Base-by-base conservation (phyloP, 2,797 vertebrate species). In the Hephaestus fuliginosus region DNA sequence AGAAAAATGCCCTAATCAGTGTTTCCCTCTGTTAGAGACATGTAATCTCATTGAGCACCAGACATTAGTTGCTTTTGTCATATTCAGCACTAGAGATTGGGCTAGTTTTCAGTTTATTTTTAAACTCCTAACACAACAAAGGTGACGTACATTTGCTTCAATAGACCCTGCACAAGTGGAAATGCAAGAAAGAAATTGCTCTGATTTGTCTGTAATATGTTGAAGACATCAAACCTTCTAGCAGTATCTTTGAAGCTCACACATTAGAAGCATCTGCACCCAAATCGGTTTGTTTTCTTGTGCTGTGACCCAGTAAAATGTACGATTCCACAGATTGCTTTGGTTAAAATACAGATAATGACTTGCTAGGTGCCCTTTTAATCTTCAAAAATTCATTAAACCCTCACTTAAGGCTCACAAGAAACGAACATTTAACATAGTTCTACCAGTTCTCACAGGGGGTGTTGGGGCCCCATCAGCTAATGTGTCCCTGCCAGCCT, bases 381-480 rank as follows among this genome's bases (percentile, higher is more conserved):
- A 82, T 88, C 68, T 66, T 51, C n/a, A 41, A 52, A 65, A 88
- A 83, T 51, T 63, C 7, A 83, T 81, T 68, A 84, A 85, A 73
- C 41, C 33, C 33, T 81, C 63, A 71, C 18, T 84, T 56, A 78
- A 71, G 48, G 43, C 79, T 78, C 61, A 73, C 49, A 62, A 81
- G 52, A 80, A 81, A 76, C 75, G 33, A 90, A 83, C 49, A 65
- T 85, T 84, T 39, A 79, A 70, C 4, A 13, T 57, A 58, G 52
- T 65, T 82, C 76, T 87, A 65, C 74, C 66, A 85, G 72, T 79
- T 86, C 84, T 91, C 78, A 70, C 83, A 78, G 73, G 84, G 69
- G 80, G 67, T 75, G 76, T 70, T 84, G 87, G 87, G 91, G 88
- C 91, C 88, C 87, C 86, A 81, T 78, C 70, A 70, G 79, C 85